phyloP scores from a whole-genome alignment of 1,140 invertebrate species.

The Danaus melanippus region DNA sequence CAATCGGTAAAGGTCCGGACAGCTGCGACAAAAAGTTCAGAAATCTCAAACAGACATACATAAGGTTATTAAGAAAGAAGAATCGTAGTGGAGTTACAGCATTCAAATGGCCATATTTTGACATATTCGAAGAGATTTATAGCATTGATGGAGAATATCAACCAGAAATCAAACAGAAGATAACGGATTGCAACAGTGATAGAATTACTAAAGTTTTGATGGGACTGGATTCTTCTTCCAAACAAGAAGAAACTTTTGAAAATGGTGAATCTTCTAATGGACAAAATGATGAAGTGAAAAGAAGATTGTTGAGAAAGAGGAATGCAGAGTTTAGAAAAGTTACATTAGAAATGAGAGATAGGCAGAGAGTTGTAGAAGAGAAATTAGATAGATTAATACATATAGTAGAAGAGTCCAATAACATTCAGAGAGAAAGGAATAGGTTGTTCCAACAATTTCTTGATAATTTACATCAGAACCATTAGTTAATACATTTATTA shows the following conservation, averaged over 20 bases:
- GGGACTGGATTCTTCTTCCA: conserved; percentile 34
- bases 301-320: conserved; percentile 44
- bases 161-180: conserved; percentile 53
- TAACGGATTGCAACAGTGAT: conserved; percentile 42
- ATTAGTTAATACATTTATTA: conserved; percentile 1
- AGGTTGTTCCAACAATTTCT: conserved; percentile 57
- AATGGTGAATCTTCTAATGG: conserved; percentile 41
- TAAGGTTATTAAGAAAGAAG: conserved; percentile 54
- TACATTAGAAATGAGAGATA: conserved; percentile 55
- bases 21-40: conserved; percentile 65
- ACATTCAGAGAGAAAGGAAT: conserved; percentile 58
- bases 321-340: conserved; percentile 56
- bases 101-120: conserved; percentile 62
- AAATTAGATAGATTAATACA: conserved; percentile 63
- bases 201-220: conserved; percentile 47
- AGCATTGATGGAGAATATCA: conserved; percentile 54
- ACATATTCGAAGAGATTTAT: conserved; percentile 59
- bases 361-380: conserved; percentile 53
- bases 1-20: conserved; percentile 49
- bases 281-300: conserved; percentile 42
- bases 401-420: conserved; percentile 65
- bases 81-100: conserved; percentile 35
- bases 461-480: conserved; percentile 26
- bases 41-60: conserved; percentile 60
- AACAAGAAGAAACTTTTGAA: conserved; percentile 33